Conservation (phyloP, 1,140 invertebrate genomes). For the Bombus difficillimus region DNA sequence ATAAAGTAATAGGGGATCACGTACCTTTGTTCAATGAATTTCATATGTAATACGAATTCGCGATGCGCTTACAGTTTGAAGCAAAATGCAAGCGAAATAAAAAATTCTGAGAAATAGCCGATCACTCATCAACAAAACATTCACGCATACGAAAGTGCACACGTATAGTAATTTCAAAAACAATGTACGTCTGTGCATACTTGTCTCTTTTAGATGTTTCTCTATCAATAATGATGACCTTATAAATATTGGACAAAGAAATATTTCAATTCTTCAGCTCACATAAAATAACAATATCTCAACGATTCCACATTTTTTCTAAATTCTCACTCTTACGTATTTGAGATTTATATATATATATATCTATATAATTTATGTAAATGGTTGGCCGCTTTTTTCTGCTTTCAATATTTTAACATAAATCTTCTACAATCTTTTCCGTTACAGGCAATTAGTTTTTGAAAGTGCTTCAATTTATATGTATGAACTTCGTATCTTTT, state of each 20-base stretch:
- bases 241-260: conserved; percentile 60
- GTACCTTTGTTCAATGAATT: conserved; percentile 30
- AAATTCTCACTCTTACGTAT: conserved; percentile 54
- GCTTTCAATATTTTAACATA: conserved; percentile 28
- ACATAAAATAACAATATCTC: conserved; percentile 63
- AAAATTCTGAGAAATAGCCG: conserved; percentile 44
- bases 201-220: background rate
- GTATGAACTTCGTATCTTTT: conserved; percentile 27
- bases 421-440: conserved; percentile 4
- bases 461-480: background rate
- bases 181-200: conserved; percentile 28
- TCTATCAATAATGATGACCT: conserved; percentile 36
- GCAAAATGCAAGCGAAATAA: conserved; percentile 58
- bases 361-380: conserved; percentile 56
- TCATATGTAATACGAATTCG: conserved; percentile 53
- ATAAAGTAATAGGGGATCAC: conserved; percentile 39
- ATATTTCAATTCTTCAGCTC: conserved; percentile 60
- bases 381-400: conserved; percentile 50
- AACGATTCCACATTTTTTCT: conserved; percentile 58
- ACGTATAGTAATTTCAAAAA: conserved; percentile 10
- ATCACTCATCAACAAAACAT: conserved; percentile 47
- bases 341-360: conserved; percentile 58
- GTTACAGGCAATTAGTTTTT: conserved; percentile 5
- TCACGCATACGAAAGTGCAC: conserved; percentile 27
- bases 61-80: conserved; percentile 47